A percentile compares a stretch with the other conserved stretches of the same genome.
Conservation (phyloP, 2,113 vertebrate species). For the Herpailurus yagouaroundi region DNA sequence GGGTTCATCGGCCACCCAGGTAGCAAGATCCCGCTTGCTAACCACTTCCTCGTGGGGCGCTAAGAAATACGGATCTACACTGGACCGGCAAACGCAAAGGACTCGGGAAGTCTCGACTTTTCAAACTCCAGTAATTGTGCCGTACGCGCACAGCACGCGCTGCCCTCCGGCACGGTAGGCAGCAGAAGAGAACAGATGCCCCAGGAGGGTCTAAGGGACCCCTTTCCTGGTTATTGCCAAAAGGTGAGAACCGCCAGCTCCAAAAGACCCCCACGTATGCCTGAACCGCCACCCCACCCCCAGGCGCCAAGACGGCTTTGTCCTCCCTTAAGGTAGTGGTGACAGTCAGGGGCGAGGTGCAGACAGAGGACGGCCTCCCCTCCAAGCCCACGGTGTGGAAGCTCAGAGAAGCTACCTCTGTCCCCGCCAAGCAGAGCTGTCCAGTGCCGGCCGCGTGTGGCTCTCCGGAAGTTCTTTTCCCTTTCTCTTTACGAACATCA, state of each 20-base stretch:
- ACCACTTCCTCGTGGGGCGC: fast-evolving
- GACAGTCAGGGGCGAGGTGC: not conserved
- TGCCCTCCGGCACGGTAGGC: fast-evolving
- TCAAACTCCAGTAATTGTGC: not conserved
- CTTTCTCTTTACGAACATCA: not conserved
- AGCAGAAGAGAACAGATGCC: not conserved
- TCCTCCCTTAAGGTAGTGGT: fast-evolving
- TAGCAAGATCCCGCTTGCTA: not conserved
- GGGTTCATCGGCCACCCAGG: fast-evolving
- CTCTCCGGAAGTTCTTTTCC: not conserved
- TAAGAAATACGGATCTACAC: too few species aligned
- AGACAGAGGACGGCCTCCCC: not conserved
- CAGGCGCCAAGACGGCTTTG: not conserved
- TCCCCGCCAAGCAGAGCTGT: not conserved
- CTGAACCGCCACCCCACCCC: not conserved
- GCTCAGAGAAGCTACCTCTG: not conserved
- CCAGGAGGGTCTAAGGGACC: not conserved
- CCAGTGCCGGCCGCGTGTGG: not conserved
- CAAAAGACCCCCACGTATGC: not conserved
- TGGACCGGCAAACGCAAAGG: not conserved
- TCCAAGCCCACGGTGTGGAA: fast-evolving
- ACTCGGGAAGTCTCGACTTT: not conserved
- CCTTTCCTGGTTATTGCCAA: not conserved
- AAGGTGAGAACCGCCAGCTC: not conserved
- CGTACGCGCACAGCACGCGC: fast-evolving